phyloP scores from a whole-genome alignment of 2,888 invertebrate species.

The Crocallis elinguaria region DNA sequence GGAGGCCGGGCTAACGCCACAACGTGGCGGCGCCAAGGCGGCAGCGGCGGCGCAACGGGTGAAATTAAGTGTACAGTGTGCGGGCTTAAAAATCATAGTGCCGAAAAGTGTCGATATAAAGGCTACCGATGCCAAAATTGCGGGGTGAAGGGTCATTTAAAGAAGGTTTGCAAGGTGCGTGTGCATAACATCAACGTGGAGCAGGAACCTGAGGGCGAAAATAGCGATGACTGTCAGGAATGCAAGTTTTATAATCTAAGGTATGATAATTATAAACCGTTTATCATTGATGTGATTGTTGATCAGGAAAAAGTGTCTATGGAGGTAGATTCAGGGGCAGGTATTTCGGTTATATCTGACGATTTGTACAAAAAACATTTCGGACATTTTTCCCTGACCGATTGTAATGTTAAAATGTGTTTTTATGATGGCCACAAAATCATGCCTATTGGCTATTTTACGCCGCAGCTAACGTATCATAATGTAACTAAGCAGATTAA shows the following conservation, averaged over 20 bases:
- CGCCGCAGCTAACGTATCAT: slow-evolving; percentile 10
- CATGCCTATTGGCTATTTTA: slow-evolving; percentile 31
- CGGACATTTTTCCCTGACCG: not conserved
- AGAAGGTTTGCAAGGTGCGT: slow-evolving; percentile 11
- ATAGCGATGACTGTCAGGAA: slow-evolving; percentile 12
- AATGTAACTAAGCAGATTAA: slow-evolving; percentile 18
- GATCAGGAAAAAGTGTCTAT: not conserved
- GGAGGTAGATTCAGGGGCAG: slow-evolving; percentile 26
- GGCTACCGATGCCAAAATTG: slow-evolving; percentile 19
- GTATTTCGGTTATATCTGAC: slow-evolving; percentile 15
- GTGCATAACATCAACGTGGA: not conserved
- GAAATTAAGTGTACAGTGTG: not conserved
- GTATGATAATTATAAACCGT: slow-evolving; percentile 11
- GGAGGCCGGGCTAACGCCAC: not conserved
- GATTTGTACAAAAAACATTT: slow-evolving; percentile 8
- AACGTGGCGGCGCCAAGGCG: not conserved
- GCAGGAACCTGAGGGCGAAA: not conserved
- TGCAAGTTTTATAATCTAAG: slow-evolving; percentile 21
- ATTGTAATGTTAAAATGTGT: slow-evolving; percentile 21
- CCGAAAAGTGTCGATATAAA: slow-evolving; percentile 22
- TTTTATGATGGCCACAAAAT: slow-evolving; percentile 41
- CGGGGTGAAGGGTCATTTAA: slow-evolving; percentile 23
- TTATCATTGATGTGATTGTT: not conserved
- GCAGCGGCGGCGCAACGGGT: not conserved
- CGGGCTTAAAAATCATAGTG: slow-evolving; percentile 3